Percentiles rank a stretch among this genome's conserved stretches.
Evolutionary conservation across 2,888 invertebrate genomes (phyloP).

Genomic region (Iphiclides podalirius): DNA sequence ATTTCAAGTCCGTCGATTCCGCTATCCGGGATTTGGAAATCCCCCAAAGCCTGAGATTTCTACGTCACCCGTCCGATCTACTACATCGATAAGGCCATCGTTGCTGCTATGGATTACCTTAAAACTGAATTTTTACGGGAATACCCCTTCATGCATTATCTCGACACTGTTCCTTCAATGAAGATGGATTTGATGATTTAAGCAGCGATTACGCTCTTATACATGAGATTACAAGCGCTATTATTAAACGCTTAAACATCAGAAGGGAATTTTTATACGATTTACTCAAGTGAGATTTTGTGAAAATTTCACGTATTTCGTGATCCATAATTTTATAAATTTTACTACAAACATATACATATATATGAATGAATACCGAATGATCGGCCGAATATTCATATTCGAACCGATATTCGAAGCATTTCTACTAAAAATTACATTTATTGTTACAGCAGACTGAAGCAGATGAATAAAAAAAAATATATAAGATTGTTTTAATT

Average conservation of each 20-base stretch:
- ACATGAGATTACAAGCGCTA: conserved; percentile 15
- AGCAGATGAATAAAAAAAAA: no score
- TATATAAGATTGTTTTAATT: no score
- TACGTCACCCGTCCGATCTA: conserved; percentile 22
- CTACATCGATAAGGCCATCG: conserved; percentile 19
- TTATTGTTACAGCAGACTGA: no score
- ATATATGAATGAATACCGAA: no score
- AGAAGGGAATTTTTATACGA: no score
- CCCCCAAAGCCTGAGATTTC: conserved; percentile 30
- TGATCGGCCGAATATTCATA: no score
- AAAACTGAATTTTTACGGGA: conserved; percentile 23
- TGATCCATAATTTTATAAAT: neutral
- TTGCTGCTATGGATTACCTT: conserved; percentile 19
- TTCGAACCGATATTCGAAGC: no score
- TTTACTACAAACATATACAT: neutral
- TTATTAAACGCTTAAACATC: conserved; percentile 2
- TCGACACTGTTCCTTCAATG: conserved; percentile 4
- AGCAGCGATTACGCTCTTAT: conserved; percentile 15
- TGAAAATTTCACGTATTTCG: neutral
- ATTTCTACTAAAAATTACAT: no score
- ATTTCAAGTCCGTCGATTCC: conserved; percentile 29
- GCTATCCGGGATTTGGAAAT: conserved; percentile 24
- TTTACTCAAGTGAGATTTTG: no score
- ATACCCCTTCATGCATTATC: conserved; percentile 5
- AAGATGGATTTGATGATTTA: conserved; percentile 11